Conservation (phyloP, 2,797 vertebrate genomes). For the Hyperoplus immaculatus region DNA sequence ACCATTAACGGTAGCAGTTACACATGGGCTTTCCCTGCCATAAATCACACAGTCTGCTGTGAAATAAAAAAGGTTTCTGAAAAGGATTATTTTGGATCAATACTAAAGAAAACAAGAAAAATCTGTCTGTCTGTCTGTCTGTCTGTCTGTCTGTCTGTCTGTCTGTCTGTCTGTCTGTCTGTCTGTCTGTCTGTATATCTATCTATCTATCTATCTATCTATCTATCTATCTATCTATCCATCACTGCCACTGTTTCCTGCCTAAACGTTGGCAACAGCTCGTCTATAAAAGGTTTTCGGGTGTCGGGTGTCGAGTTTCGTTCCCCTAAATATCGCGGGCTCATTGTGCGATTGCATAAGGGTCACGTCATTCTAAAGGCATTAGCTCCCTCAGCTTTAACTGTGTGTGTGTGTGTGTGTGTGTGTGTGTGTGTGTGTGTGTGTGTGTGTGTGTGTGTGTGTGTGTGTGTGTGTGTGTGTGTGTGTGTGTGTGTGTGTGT, state of each 20-base stretch:
- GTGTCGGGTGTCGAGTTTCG: conserved; percentile 66
- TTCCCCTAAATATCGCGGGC: conserved; percentile 58
- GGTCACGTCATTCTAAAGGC: conserved; percentile 64
- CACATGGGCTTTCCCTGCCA: background rate
- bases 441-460: too few relatives aligned
- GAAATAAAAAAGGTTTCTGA: background rate
- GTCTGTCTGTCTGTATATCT: too few relatives aligned
- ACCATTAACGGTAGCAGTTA: background rate
- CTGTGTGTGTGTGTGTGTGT: too few relatives aligned
- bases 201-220: too few relatives aligned
- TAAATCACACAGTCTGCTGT: background rate
- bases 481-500: too few relatives aligned
- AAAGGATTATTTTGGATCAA: background rate
- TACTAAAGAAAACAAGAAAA: background rate
- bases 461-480: too few relatives aligned
- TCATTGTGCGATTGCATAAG: conserved; percentile 72
- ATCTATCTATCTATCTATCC: too few relatives aligned
- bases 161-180: too few relatives aligned
- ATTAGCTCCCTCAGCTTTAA: conserved; percentile 49
- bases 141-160: too few relatives aligned
- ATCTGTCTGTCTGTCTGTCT: background rate
- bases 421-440: too few relatives aligned
- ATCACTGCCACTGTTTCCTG: conserved; percentile 20
- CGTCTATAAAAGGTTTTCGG: conserved; percentile 64
- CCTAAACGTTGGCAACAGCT: conserved; percentile 61